phyloP scores from a whole-genome alignment of 2,797 vertebrate species.

The Amblyopsis hoosieri region DNA sequence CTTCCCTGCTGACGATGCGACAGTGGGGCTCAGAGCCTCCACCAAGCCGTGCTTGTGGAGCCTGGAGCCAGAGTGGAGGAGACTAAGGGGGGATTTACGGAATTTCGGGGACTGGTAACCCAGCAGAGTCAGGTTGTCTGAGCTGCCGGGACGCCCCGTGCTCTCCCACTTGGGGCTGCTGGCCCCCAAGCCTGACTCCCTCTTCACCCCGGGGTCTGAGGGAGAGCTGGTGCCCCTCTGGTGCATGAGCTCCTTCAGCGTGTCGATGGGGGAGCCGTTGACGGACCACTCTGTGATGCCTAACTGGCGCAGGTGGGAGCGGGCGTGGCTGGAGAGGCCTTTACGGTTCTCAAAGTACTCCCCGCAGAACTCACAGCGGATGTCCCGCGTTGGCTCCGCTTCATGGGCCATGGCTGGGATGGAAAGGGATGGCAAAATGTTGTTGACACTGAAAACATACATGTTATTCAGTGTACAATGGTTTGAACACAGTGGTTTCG shows the following conservation, averaged over 20 bases:
- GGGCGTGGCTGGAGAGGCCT: constrained; percentile 84
- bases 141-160: constrained; percentile 4
- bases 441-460: too few relatives aligned
- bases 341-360: constrained; percentile 86
- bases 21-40: constrained; percentile 58
- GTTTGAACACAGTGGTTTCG: too few relatives aligned
- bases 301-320: constrained; percentile 83
- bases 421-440: neutral
- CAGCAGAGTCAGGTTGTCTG: constrained; percentile 60
- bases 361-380: constrained; percentile 86
- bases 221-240: constrained; percentile 78
- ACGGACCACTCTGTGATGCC: constrained; percentile 85
- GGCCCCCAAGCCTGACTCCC: constrained; percentile 78
- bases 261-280: constrained; percentile 90
- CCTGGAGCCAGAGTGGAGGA: constrained; percentile 71
- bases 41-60: constrained; percentile 71
- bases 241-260: constrained; percentile 86
- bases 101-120: constrained; percentile 67
- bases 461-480: too few relatives aligned
- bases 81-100: constrained; percentile 72
- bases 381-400: constrained; percentile 87
- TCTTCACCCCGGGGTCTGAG: constrained; percentile 81
- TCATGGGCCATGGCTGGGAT: constrained; percentile 78
- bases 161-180: constrained; percentile 65
- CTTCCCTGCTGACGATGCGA: constrained; percentile 63